A percentile compares a stretch with the other conserved stretches of the same genome.
Conservation (phyloP, 2,797 vertebrate genomes). For the Pangasius larnaudii region DNA sequence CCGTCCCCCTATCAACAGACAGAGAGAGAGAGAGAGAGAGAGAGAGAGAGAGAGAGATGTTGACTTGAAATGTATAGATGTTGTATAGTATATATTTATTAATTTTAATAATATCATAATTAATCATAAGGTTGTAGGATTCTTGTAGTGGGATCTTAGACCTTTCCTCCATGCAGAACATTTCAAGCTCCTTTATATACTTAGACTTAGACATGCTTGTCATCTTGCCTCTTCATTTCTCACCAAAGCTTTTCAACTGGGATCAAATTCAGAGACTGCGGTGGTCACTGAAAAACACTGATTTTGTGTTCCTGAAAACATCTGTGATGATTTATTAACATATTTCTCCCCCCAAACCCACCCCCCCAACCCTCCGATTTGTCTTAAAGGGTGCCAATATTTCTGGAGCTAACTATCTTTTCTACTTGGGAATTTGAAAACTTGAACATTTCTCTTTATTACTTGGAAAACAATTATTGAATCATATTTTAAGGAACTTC, state of each 20-base stretch:
- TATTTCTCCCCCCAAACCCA: not conserved
- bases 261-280: not conserved
- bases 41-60: not conserved
- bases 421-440: not conserved
- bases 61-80: not conserved
- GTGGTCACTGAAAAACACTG: not conserved
- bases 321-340: not conserved
- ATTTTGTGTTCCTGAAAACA: not conserved
- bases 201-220: not conserved
- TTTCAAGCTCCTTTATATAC: not conserved
- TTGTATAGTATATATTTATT: not conserved
- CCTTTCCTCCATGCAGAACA: not conserved
- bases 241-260: not conserved
- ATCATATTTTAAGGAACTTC: not conserved
- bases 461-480: too few relatives aligned
- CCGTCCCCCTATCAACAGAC: not conserved
- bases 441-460: not conserved
- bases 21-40: not conserved
- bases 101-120: not conserved
- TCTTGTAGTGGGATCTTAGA: not conserved
- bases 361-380: too few relatives aligned
- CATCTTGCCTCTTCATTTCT: not conserved
- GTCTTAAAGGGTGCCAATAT: not conserved
- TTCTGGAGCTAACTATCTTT: not conserved
- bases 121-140: not conserved